A percentile compares a stretch with the other conserved stretches of the same genome.
Conservation (phyloP, 2,888 invertebrate genomes). For the Xanthostigma xanthostigma region DNA sequence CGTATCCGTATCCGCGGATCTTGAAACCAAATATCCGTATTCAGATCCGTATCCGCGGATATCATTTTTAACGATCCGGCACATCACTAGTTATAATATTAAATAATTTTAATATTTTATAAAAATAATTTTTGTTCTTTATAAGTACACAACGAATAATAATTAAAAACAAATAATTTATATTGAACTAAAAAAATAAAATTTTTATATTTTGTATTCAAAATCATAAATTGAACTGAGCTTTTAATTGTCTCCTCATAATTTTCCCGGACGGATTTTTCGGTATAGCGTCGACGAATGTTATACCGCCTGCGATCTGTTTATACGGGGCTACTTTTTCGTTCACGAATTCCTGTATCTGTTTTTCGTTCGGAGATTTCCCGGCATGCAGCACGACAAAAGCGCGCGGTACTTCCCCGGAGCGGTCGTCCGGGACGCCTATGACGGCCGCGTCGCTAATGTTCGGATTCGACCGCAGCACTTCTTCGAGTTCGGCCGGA, state of each 20-base stretch:
- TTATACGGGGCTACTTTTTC: conserved; percentile 63
- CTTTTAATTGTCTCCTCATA: conserved; percentile 41
- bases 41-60: no score
- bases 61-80: no score
- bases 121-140: no score
- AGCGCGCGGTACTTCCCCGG: conserved; percentile 65
- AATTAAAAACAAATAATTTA: no score
- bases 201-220: no score
- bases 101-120: no score
- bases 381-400: conserved; percentile 44
- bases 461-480: conserved; percentile 54
- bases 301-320: conserved; percentile 48
- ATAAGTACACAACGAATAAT: no score
- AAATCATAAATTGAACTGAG: conserved; percentile 12
- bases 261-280: conserved; percentile 69
- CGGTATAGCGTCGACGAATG: conserved; percentile 51
- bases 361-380: conserved; percentile 13
- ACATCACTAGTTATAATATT: no score
- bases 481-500: conserved; percentile 73
- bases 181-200: no score
- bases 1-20: no score
- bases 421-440: conserved; percentile 49
- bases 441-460: conserved; percentile 72
- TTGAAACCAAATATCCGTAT: no score
- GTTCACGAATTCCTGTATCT: conserved; percentile 37